Evolutionary conservation across 2,113 vertebrate species (phyloP).

Genomic region (Athene cunicularia): DNA sequence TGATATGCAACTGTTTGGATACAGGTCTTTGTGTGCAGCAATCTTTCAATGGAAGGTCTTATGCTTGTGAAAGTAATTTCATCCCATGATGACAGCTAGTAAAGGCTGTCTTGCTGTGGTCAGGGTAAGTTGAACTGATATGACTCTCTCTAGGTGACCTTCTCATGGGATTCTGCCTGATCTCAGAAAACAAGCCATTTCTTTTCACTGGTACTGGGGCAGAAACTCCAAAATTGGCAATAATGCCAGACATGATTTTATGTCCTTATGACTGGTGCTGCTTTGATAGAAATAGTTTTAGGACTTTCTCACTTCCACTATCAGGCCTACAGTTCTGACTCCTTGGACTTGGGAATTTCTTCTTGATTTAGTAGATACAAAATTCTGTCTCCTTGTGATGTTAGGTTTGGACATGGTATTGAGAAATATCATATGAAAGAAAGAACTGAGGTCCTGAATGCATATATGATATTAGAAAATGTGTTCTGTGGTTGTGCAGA

Average conservation of each 20-base stretch:
- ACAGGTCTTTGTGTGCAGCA: not conserved
- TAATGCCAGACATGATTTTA: not conserved
- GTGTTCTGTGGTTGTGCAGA: not conserved
- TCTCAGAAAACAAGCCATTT: not conserved
- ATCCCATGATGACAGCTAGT: slow-evolving; percentile 30
- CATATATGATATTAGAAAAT: not conserved
- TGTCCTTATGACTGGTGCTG: not conserved
- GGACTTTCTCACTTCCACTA: not conserved
- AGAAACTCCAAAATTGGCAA: not conserved
- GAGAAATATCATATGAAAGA: not conserved
- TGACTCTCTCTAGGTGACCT: not conserved
- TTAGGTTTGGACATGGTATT: not conserved
- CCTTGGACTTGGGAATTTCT: not conserved
- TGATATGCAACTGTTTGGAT: not conserved
- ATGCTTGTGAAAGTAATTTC: slow-evolving; percentile 31
- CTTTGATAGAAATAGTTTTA: not conserved
- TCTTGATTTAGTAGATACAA: not conserved
- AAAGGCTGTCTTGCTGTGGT: not conserved
- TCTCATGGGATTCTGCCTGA: not conserved
- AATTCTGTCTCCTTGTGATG: not conserved
- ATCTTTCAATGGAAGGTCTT: not conserved
- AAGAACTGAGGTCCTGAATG: not conserved
- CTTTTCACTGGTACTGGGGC: not conserved
- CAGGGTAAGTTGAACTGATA: slow-evolving; percentile 12
- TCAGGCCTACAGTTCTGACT: not conserved